Evolutionary conservation across 23 tunicate genomes (phyloP), one percentile per base, ranked within the genome.

Genomic region (Trididemnum nubilum): DNA sequence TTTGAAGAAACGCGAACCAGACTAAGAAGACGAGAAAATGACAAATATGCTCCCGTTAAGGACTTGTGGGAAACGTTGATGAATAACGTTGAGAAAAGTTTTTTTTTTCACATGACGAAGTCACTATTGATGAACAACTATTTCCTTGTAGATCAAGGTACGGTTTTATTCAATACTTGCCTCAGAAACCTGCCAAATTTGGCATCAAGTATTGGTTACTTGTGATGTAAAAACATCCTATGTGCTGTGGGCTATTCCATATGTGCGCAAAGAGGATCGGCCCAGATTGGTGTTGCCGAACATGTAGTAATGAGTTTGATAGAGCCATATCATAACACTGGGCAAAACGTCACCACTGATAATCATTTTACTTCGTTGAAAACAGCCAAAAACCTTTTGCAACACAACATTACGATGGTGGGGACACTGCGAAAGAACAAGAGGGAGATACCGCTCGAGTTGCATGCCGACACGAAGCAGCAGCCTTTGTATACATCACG

Each of bases 341-440:
- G 33, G 61, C 79, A 39, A 73, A 73, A 73, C 30, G 79, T 73
- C 12, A 73, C 79, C n/a, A 73, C 79, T 49, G 79, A 73, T 59
- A 38, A 73, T 26, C 38, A 39, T 32, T 36, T 73, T 32, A 73
- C 79, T 4, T 73, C 60, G 3, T 39, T 73, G 59, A 73, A 21
- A 18, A 40, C 61, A 22, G 79, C 59, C 79, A 38, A 49, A 26
- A 73, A 73, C 30, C 59, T 36, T n/a, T 73, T 39, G 59, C 79
- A 36, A 49, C 59, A 49, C 30, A 73, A 73, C 25, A 73, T 73
- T 73, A 73, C 61, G 18, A 73, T 36, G 79, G 59, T 36, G 59
- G 79, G 59, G 29, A 73, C 79, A n/a, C n/a, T n/a, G n/a, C n/a
- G 79, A 28, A 49, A 40, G 61, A 39, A 73, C 61, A n/a, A 49